Percentiles rank a stretch among this genome's conserved stretches.
These are phyloP conservation scores for Mola mola DNA, from an alignment of 2,113 vertebrate species.

Conservation along the genomic window DNA sequence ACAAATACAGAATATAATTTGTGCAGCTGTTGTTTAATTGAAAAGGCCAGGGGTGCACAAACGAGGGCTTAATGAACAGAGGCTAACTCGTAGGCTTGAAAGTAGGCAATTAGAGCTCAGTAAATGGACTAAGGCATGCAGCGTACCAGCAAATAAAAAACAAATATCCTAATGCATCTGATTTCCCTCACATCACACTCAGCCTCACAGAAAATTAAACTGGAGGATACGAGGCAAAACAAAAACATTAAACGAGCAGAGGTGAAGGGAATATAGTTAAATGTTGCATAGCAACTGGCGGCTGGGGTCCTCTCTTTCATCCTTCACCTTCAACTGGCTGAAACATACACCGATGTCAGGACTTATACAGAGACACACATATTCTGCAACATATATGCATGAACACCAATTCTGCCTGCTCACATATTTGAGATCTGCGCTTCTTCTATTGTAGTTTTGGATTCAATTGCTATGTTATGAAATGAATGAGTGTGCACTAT, in stretches of 20 bases:
- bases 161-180: background rate
- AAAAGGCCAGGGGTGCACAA: constrained; percentile 33
- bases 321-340: constrained; percentile 47
- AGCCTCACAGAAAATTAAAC: constrained; percentile 30
- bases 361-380: background rate
- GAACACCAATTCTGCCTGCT: constrained; percentile 14
- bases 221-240: constrained; percentile 6
- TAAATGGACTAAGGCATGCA: constrained; percentile 31
- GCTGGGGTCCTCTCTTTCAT: constrained; percentile 42
- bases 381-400: constrained; percentile 10
- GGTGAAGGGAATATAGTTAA: constrained; percentile 16
- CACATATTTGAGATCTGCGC: too few relatives aligned
- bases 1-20: too few relatives aligned
- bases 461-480: constrained; percentile 7
- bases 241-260: constrained; percentile 12
- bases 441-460: too few relatives aligned
- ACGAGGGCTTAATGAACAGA: constrained; percentile 31
- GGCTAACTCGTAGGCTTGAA: constrained; percentile 34
- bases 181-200: constrained; percentile 28
- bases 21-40: constrained; percentile 31
- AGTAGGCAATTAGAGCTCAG: constrained; percentile 32
- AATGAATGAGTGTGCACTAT: constrained; percentile 11
- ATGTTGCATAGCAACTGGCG: constrained; percentile 72
- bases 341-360: constrained; percentile 15
- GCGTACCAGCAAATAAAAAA: constrained; percentile 13